A percentile compares a stretch with the other conserved stretches of the same genome.
These are phyloP conservation scores for Setipinna tenuifilis DNA, from an alignment of 2,797 vertebrate genomes.

Conservation along the genomic window DNA sequence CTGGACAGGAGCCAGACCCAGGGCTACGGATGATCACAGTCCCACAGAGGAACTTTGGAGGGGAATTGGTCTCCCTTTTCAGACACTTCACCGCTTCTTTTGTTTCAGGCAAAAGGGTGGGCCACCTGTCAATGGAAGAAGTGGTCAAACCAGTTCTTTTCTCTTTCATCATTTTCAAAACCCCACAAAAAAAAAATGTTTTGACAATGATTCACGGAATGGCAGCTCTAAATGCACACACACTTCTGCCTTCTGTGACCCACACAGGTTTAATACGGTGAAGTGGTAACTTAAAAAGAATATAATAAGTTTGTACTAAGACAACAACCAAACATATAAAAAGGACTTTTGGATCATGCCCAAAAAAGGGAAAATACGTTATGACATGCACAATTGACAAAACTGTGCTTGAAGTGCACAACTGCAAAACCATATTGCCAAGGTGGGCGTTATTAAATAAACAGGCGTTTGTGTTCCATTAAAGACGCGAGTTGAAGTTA, in stretches of 20 bases:
- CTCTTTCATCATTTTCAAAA: slow-evolving; percentile 28
- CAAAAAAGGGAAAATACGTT: neutral
- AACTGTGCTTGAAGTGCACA: neutral
- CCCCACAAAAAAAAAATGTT: slow-evolving; percentile 5
- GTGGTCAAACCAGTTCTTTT: slow-evolving; percentile 44
- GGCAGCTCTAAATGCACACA: neutral
- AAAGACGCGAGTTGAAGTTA: slow-evolving; percentile 51
- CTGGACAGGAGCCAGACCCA: neutral
- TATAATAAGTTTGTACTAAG: too few relatives aligned
- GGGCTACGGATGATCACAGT: neutral
- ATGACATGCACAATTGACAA: neutral
- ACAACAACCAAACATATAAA: neutral
- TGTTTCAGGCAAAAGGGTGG: slow-evolving; percentile 46
- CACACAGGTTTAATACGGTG: too few relatives aligned
- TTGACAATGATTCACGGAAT: neutral
- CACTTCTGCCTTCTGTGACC: too few relatives aligned
- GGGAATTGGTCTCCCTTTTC: slow-evolving; percentile 35
- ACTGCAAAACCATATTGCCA: slow-evolving; percentile 4
- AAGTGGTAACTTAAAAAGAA: too few relatives aligned
- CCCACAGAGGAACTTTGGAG: neutral
- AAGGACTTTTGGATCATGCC: neutral
- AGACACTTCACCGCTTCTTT: slow-evolving; percentile 55
- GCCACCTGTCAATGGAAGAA: slow-evolving; percentile 38
- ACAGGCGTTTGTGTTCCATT: slow-evolving; percentile 57
- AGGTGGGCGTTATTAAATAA: neutral